Conservation (phyloP, 2,888 invertebrate species). For the Xestia ashworthii region DNA sequence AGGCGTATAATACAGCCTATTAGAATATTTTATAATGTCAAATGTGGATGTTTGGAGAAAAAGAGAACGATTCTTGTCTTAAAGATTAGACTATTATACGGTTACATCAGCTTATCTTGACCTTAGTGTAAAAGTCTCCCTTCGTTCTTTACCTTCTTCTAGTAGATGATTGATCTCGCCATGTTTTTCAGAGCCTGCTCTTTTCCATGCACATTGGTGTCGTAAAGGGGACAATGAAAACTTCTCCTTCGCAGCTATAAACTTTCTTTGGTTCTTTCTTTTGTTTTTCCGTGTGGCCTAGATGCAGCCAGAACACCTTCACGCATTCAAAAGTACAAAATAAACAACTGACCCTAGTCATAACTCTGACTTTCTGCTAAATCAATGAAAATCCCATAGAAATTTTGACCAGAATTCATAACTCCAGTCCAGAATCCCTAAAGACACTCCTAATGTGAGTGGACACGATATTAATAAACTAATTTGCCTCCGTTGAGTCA, state of each 20-base stretch:
- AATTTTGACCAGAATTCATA: background rate
- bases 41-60: constrained; percentile 8
- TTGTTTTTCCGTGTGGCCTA: background rate
- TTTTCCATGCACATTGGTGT: background rate
- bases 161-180: background rate
- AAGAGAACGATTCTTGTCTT: background rate
- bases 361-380: background rate
- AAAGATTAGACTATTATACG: background rate
- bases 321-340: no score
- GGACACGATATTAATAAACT: constrained; percentile 51
- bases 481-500: constrained; percentile 58
- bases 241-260: background rate
- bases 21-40: constrained; percentile 47
- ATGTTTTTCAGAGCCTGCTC: background rate
- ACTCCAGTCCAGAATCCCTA: background rate
- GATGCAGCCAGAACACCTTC: background rate
- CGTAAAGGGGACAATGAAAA: background rate
- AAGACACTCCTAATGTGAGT: background rate
- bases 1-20: constrained; percentile 39
- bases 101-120: background rate
- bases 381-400: background rate
- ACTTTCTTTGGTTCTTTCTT: background rate
- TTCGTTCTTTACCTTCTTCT: background rate
- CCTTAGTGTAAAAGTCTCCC: background rate
- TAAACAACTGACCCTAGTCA: background rate